Percentiles rank a stretch among this genome's conserved stretches.
Conservation (phyloP, 1,140 invertebrate genomes). For the Listronotus oregonensis region DNA sequence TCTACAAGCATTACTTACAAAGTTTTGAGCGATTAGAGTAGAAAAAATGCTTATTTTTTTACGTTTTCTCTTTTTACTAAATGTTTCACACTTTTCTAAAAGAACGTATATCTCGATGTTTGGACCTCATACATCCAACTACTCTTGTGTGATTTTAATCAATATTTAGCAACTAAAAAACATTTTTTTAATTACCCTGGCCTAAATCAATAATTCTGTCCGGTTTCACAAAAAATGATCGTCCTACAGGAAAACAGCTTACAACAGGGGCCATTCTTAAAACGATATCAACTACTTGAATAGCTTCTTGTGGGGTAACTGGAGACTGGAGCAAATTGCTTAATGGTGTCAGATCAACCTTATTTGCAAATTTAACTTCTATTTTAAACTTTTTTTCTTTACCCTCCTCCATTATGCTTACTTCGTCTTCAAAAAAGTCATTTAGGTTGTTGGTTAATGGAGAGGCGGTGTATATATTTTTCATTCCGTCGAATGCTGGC, state of each 20-base stretch:
- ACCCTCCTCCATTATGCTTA: constrained; percentile 54
- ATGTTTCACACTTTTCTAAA: too few relatives aligned
- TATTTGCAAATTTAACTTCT: constrained; percentile 60
- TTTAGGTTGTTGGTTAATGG: constrained; percentile 36
- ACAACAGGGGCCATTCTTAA: constrained; percentile 65
- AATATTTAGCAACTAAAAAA: background rate
- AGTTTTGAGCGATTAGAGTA: too few relatives aligned
- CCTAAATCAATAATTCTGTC: constrained; percentile 37
- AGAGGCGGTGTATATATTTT: constrained; percentile 64
- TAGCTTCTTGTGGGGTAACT: constrained; percentile 64
- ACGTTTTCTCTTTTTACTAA: too few relatives aligned
- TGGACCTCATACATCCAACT: too few relatives aligned
- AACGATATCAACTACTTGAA: constrained; percentile 84
- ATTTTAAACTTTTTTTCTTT: constrained; percentile 64
- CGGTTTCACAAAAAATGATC: constrained; percentile 56
- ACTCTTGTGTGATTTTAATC: too few relatives aligned
- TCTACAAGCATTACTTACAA: too few relatives aligned
- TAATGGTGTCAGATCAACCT: constrained; percentile 46
- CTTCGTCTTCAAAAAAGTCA: constrained; percentile 37
- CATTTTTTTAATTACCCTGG: constrained; percentile 26
- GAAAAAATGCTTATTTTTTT: too few relatives aligned
- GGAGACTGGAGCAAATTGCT: constrained; percentile 24
- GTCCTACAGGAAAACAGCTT: constrained; percentile 54
- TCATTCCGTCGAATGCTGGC: constrained; percentile 73
- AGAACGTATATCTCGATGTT: too few relatives aligned